Base-by-base conservation (phyloP, 35 echinoderm and acorn worm species). In the Lytechinus variegatus region DNA sequence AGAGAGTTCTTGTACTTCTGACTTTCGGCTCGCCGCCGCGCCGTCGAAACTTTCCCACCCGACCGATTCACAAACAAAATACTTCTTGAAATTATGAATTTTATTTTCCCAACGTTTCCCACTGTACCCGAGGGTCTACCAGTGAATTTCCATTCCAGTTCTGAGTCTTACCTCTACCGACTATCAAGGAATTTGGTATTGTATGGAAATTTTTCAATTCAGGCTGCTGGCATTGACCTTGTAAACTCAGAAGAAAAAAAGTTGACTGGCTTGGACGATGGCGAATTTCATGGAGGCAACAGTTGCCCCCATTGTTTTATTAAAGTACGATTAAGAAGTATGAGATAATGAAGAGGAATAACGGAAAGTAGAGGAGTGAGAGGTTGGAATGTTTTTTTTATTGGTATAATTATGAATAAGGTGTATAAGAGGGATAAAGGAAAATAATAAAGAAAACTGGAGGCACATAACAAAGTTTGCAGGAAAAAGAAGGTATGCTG, bases 1-100 rank as follows among this genome's bases (percentile, higher is more conserved):
- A 79, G 66, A 79, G 66, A n/a, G 66, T 79, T 79, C 66, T 79
- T 79, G 66, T 24, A 79, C 66, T 79, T 79, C 66, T 79, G 66
- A n/a, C 66, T n/a, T 24, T 79, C 66, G 33, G 33, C 33, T 44
- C 33, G 33, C 33, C 33, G 33, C 33, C 33, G 33, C 33, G 33
- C 33, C 33, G 66, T 79, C 66, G 66, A 79, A 79, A 79, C 66
- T 79, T 79, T 79, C 66, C 66, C 66, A 79, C 66, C 66, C 66
- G 19, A 24, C 66, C 66, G 66, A 5, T 79, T 79, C 66, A 79
- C 66, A 79, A 79, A 24, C 16, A 79, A 79, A 79, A 19, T 24
- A 16, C n/a, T 79, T 24, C n/a, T 79, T 16, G 6, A 79, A 79
- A 79, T 24, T 79, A 79, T 79, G 66, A 21, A 79, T 79, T 79